Evolutionary conservation across 2,113 vertebrate species (phyloP).

Genomic region (Merops nubicus): DNA sequence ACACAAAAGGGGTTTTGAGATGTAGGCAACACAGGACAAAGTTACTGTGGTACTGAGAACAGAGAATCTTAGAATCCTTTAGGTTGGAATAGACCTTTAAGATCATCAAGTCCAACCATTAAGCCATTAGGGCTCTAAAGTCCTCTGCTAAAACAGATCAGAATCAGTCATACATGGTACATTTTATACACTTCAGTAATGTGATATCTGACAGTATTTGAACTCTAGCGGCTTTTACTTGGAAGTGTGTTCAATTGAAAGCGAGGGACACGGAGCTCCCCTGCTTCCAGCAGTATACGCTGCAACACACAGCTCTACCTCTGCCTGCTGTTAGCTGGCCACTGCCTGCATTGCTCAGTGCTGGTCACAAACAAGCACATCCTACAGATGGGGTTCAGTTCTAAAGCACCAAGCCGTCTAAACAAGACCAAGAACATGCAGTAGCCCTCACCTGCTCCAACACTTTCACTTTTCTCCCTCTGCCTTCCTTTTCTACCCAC

Average conservation of each 20-base stretch:
- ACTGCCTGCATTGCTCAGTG: not conserved
- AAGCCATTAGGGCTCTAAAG: too few relatives aligned
- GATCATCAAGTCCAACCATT: too few relatives aligned
- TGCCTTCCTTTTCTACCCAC: not conserved
- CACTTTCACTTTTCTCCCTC: not conserved
- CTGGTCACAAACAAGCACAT: not conserved
- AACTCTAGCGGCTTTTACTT: not conserved
- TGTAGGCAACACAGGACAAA: fast-evolving
- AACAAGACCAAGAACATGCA: not conserved
- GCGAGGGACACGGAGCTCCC: not conserved
- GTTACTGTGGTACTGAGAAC: not conserved
- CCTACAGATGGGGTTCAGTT: not conserved
- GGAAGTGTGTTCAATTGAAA: not conserved
- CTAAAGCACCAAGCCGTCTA: not conserved
- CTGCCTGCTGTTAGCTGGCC: not conserved
- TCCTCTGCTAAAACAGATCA: too few relatives aligned
- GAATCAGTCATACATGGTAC: not conserved
- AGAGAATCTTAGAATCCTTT: too few relatives aligned
- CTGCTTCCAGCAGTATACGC: not conserved
- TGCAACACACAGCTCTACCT: not conserved
- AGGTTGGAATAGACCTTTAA: too few relatives aligned
- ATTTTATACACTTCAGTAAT: not conserved
- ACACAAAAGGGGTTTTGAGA: not conserved
- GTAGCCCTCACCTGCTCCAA: not conserved
- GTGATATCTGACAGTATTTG: not conserved